Base-by-base conservation (phyloP, 1,140 invertebrate species). In the Drosophila novamexicana region DNA sequence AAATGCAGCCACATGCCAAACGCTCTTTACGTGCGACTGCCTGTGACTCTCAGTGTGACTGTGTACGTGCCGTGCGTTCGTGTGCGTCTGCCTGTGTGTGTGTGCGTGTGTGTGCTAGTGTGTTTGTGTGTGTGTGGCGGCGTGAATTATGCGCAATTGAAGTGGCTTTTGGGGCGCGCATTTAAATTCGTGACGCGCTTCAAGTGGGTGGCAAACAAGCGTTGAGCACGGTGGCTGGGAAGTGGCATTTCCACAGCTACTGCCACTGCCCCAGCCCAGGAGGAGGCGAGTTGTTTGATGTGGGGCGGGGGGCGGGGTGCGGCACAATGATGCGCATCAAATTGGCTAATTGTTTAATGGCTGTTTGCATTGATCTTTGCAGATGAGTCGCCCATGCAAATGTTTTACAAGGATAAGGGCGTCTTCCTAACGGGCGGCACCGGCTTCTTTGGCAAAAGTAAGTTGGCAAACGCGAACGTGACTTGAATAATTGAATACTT, bases 401-500 rank as follows among this genome's bases (percentile, higher is more conserved):
- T 92, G 63, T 95, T 95, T 91, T 96, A 95, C 85, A 94, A 93
- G 65, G 93, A 94, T 62, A 94, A 94, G 89, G 93, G 93, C 88
- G 93, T 95, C 63, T 96, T 97, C 84, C 92, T 95, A 76, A 95
- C 95, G 14, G 95, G 95, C 53, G 95, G 94, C 14, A 96, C 95
- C n/a, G 96, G 96, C 66, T 97, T 97, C 92, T 94, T 97, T 91
- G 96, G 96, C 10, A 97, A 97, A 89, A 91, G 90, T 91, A 84
- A 89, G 90, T 90, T 79, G 37, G 70, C 61, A 70, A 45, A n/a
- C 29, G 12, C 18, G 92, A 92, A 81, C 74, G 69, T 75, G 71
- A 73, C 85, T 56, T 42, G 79, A 86, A 90, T 90, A 69, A 61
- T 52, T 54, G 52, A 22, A 14, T 39, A 52, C 37, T 66, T 18